phyloP scores from a whole-genome alignment of 2,888 invertebrate genomes.

The Digitonthophagus gazella region DNA sequence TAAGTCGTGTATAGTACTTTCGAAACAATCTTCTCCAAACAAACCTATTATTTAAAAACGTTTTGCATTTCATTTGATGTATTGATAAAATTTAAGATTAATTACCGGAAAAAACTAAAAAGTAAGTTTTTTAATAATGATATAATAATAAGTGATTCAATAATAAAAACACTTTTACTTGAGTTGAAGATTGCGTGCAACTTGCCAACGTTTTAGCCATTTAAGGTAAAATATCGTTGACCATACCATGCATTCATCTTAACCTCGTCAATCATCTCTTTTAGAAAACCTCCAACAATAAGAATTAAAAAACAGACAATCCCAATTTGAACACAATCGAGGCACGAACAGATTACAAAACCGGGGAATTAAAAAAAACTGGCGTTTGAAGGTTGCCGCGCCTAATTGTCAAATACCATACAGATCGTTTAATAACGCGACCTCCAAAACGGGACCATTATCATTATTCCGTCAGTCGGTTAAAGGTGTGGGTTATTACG shows the following conservation, averaged over 20 bases:
- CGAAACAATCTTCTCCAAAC: background rate
- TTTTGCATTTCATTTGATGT: no score
- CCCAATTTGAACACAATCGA: background rate
- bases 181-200: background rate
- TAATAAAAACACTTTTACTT: background rate
- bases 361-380: background rate
- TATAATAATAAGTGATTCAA: background rate
- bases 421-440: background rate
- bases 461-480: background rate
- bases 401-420: background rate
- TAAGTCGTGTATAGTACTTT: background rate
- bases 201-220: background rate
- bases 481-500: background rate
- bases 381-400: background rate
- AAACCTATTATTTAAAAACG: no score
- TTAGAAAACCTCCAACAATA: background rate
- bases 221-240: background rate
- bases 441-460: background rate
- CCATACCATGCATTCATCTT: background rate
- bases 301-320: background rate
- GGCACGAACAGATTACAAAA: background rate
- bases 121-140: no score
- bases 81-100: no score
- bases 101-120: no score
- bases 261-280: background rate